These are phyloP conservation scores for Polymixis flavicincta DNA, from an alignment of 2,888 invertebrate species.

Conservation along the genomic window DNA sequence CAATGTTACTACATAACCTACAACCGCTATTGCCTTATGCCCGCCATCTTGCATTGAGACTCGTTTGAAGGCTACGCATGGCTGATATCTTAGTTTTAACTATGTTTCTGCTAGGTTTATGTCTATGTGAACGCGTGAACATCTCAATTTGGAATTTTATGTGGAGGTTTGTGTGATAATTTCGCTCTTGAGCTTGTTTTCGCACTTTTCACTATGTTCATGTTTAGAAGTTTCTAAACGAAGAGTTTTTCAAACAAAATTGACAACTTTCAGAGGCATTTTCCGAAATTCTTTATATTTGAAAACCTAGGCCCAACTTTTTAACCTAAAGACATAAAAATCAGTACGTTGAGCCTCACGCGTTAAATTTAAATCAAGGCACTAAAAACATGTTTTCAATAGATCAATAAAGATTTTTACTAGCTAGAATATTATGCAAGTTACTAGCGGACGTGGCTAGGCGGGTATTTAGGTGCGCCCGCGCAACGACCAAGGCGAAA, in stretches of 20 bases:
- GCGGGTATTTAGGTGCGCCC: conserved; percentile 60
- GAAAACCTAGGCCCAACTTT: neutral
- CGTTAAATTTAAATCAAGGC: neutral
- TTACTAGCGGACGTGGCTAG: conserved; percentile 55
- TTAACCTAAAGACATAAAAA: neutral
- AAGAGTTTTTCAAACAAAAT: neutral
- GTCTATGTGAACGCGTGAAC: conserved; percentile 24
- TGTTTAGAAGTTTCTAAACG: neutral
- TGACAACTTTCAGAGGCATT: neutral
- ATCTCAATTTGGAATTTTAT: conserved; percentile 31
- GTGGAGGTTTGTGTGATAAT: neutral
- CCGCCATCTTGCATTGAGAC: conserved; percentile 81
- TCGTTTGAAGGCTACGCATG: conserved; percentile 74
- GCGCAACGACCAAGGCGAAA: conserved; percentile 73
- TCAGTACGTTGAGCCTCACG: neutral
- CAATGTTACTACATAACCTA: conserved; percentile 88
- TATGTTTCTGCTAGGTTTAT: conserved; percentile 53
- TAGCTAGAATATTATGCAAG: conserved; percentile 58
- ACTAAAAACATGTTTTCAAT: neutral
- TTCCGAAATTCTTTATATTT: neutral
- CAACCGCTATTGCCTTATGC: conserved; percentile 70
- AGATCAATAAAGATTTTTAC: conserved; percentile 23
- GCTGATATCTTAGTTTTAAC: conserved; percentile 66
- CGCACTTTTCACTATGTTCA: neutral
- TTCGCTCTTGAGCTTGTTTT: neutral